Evolutionary conservation across 2,113 vertebrate species (phyloP).

Genomic region (Todiramphus saurophagus): DNA sequence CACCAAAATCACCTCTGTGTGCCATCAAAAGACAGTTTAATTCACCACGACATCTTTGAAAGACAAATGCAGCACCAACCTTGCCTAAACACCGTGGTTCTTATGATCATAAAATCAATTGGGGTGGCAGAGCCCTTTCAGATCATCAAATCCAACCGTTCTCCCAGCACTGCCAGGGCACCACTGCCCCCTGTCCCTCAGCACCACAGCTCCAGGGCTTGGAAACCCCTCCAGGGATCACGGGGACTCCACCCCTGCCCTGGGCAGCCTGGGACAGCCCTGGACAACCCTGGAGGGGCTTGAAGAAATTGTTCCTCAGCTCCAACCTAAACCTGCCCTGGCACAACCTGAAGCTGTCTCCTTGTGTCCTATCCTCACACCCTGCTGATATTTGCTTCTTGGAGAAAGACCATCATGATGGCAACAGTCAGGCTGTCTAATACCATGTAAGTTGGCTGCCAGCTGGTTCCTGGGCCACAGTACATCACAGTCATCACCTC

Average conservation of each 20-base stretch:
- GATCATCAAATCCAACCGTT: background rate
- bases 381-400: background rate
- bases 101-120: background rate
- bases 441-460: background rate
- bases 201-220: background rate
- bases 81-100: background rate
- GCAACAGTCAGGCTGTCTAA: background rate
- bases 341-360: background rate
- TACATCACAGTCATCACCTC: background rate
- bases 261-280: background rate
- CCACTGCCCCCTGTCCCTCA: background rate
- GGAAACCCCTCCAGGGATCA: background rate
- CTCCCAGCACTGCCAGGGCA: background rate
- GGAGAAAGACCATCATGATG: background rate
- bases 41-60: background rate
- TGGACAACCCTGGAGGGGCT: background rate
- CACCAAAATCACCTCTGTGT: background rate
- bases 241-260: background rate
- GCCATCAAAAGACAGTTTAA: background rate
- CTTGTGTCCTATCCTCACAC: background rate
- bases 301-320: background rate
- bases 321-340: background rate
- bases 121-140: background rate
- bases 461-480: background rate
- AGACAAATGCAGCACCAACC: background rate